These are phyloP conservation scores for Montipora sp. DNA, from an alignment of 64 coral and sea anemone genomes.

Conservation along the genomic window DNA sequence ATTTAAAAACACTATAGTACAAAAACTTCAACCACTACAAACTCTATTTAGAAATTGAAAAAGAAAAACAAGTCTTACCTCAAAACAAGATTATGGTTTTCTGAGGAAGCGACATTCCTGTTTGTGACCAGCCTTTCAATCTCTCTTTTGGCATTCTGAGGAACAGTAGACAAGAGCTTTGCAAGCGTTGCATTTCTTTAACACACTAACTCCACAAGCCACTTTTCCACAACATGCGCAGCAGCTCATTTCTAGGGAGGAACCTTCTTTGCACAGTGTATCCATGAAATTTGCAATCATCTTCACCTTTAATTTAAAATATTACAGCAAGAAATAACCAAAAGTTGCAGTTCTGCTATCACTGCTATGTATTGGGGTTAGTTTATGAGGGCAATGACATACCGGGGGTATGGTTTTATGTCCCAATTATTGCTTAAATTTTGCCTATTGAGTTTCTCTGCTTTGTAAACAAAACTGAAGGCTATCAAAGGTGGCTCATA, in stretches of 20 bases:
- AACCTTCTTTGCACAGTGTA: not conserved
- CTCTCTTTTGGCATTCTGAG: conserved; percentile 35
- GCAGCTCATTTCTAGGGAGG: not conserved
- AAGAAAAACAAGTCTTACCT: not conserved
- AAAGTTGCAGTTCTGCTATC: not conserved
- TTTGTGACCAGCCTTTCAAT: conserved; percentile 64
- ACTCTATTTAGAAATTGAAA: not conserved
- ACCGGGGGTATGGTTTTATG: no score
- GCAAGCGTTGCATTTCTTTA: conserved; percentile 54
- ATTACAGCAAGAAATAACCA: conserved; percentile 3
- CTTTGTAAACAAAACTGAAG: no score
- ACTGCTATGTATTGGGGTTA: not conserved
- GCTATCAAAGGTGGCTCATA: no score
- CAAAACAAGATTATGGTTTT: conserved; percentile 5
- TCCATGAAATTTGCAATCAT: not conserved
- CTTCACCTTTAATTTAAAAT: not conserved
- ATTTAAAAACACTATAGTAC: no score
- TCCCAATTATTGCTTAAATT: no score
- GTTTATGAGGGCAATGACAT: no score
- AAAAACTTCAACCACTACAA: no score
- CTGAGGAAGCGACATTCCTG: conserved; percentile 1
- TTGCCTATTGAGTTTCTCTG: no score
- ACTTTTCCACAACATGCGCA: conserved; percentile 36
- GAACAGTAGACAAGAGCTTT: conserved; percentile 61
- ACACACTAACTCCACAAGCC: not conserved